A percentile compares a stretch with the other conserved stretches of the same genome.
These are phyloP conservation scores for Taurulus bubalis DNA, from an alignment of 2,113 vertebrate genomes.

Conservation along the genomic window DNA sequence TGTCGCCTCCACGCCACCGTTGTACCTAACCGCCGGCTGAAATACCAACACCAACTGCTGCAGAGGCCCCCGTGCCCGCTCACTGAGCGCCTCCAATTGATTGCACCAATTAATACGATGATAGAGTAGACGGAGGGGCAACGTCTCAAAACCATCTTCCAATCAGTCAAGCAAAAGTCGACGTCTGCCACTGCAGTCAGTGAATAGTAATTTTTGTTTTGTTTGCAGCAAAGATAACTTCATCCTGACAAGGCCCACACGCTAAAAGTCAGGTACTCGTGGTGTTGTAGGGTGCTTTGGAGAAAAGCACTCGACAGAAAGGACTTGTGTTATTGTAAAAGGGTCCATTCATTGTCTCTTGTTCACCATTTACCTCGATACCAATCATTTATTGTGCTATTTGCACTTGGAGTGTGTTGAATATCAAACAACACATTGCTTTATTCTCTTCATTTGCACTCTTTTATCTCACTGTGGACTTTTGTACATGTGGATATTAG, in stretches of 20 bases:
- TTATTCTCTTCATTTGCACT: background rate
- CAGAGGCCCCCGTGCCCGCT: conserved; percentile 33
- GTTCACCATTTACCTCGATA: background rate
- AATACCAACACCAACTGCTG: conserved; percentile 53
- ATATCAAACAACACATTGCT: background rate
- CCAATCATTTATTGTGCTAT: background rate
- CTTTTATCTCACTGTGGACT: background rate
- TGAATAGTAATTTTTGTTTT: conserved; percentile 54
- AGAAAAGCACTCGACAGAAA: conserved; percentile 29
- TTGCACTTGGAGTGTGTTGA: background rate
- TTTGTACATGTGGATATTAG: background rate
- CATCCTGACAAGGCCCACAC: background rate
- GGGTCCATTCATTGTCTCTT: background rate
- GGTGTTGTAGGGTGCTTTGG: background rate
- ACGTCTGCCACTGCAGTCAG: conserved; percentile 1
- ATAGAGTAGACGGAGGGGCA: conserved; percentile 36
- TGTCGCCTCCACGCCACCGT: background rate
- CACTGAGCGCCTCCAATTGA: conserved; percentile 64
- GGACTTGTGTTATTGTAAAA: conserved; percentile 19
- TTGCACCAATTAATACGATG: conserved; percentile 71
- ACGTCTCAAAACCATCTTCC: conserved; percentile 46
- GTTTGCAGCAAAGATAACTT: conserved; percentile 20
- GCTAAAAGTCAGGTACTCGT: background rate
- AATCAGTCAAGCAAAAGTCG: conserved; percentile 60
- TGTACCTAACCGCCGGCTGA: conserved; percentile 12